Percentiles rank a stretch among this genome's conserved stretches.
These are phyloP conservation scores for Atrina japonica DNA, from an alignment of 2,888 invertebrate species.

Conservation along the genomic window DNA sequence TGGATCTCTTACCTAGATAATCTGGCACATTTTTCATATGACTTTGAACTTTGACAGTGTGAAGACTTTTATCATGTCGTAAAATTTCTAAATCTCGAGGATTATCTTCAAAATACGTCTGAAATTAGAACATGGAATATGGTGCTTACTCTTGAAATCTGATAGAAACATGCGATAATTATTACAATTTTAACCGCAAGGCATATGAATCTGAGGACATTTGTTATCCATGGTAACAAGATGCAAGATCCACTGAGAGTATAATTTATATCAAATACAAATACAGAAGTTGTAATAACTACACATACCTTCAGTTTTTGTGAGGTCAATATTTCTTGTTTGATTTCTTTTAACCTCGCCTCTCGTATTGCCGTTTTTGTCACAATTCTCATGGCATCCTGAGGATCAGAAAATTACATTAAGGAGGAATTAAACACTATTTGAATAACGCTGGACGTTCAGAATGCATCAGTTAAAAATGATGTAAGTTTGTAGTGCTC, in stretches of 20 bases:
- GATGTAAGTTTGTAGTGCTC: no score
- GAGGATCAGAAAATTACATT: conserved; percentile 21
- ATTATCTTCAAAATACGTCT: conserved; percentile 96
- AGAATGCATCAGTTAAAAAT: no score
- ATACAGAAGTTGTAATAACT: no score
- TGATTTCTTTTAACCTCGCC: conserved; percentile 97
- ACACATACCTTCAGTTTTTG: conserved; percentile 88
- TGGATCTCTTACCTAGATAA: conserved; percentile 83
- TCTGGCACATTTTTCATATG: conserved; percentile 96
- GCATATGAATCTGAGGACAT: neutral
- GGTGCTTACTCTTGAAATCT: no score
- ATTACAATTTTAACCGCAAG: neutral
- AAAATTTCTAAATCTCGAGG: conserved; percentile 92
- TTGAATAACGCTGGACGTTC: no score
- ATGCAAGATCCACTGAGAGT: neutral
- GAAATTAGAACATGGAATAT: conserved; percentile 48
- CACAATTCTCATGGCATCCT: conserved; percentile 96
- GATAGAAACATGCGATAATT: no score
- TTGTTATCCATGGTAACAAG: neutral
- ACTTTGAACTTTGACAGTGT: conserved; percentile 90
- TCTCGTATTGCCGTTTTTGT: conserved; percentile 96
- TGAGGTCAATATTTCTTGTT: conserved; percentile 94
- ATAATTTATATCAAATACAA: no score
- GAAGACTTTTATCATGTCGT: conserved; percentile 86
- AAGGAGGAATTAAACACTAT: no score